These are phyloP conservation scores for Diaperis boleti DNA, from an alignment of 2,888 invertebrate species.

Conservation along the genomic window DNA sequence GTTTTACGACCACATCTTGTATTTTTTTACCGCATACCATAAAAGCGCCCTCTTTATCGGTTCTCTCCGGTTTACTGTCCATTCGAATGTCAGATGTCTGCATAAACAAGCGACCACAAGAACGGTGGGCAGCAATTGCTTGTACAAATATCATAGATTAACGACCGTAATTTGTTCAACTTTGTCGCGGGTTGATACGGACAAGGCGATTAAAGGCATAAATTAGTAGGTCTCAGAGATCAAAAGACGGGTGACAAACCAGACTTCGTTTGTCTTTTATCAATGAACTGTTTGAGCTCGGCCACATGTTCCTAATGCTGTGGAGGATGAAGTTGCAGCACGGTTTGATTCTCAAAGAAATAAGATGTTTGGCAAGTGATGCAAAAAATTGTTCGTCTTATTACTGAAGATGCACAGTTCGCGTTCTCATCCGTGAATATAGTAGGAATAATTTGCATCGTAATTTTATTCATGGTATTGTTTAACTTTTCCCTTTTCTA, in stretches of 20 bases:
- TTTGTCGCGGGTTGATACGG: conserved; percentile 2
- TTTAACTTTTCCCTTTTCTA: no score
- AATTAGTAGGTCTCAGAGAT: background rate
- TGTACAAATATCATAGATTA: conserved; percentile 13
- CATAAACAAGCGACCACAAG: conserved; percentile 1
- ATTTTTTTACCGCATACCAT: background rate
- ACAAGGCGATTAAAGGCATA: conserved; percentile 1
- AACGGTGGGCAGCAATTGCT: conserved; percentile 1
- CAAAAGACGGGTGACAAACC: background rate
- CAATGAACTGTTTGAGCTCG: no score
- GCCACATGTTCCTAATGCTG: no score
- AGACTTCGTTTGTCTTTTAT: no score
- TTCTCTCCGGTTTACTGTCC: background rate
- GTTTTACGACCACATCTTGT: background rate
- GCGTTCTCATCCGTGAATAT: no score
- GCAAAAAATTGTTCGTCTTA: no score
- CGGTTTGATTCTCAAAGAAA: no score
- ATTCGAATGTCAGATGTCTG: background rate
- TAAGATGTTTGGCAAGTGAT: no score
- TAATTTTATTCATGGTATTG: no score
- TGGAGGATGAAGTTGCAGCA: no score
- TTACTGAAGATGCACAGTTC: no score
- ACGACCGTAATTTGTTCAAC: conserved; percentile 14
- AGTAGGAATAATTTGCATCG: no score
- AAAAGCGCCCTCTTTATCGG: conserved; percentile 7